Evolutionary conservation across 2,888 invertebrate species (phyloP).

Genomic region (Pheosia gnoma): DNA sequence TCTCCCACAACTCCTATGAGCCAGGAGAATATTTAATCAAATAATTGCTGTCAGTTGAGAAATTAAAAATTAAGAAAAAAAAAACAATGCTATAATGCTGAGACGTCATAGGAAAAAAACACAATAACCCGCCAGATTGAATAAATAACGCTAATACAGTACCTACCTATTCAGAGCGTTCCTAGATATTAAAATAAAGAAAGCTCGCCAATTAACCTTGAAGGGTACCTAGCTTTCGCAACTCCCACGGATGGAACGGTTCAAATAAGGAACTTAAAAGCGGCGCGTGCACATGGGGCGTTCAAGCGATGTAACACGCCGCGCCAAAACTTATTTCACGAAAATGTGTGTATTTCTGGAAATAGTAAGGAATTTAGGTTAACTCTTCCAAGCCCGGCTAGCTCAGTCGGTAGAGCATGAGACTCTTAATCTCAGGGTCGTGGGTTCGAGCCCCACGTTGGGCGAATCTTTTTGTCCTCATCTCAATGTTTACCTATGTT

Average conservation of each 20-base stretch:
- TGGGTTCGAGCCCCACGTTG: constrained; percentile 85
- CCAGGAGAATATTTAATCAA: no score
- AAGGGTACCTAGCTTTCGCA: constrained; percentile 36
- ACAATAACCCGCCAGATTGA: no score
- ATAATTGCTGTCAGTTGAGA: no score
- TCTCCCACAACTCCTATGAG: no score
- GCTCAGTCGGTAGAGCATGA: constrained; percentile 82
- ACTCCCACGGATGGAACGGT: constrained; percentile 42
- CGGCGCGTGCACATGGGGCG: constrained; percentile 23
- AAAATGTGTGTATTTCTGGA: constrained; percentile 12
- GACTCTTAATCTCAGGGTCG: constrained; percentile 86
- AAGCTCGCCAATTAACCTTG: constrained; percentile 40
- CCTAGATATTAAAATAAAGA: constrained; percentile 28
- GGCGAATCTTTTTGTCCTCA: constrained; percentile 61
- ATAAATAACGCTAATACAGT: no score
- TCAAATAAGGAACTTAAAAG: constrained; percentile 35
- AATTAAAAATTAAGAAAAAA: no score
- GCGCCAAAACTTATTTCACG: constrained; percentile 3
- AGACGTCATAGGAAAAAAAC: no score
- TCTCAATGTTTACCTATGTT: neutral
- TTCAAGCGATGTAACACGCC: constrained; percentile 8
- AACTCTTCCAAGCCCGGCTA: constrained; percentile 55
- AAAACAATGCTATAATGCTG: no score
- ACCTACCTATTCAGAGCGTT: no score
- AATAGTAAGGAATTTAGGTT: constrained; percentile 9